Evolutionary conservation across 2,113 vertebrate genomes (phyloP), one percentile per base, ranked within the genome.

Genomic region (Seriola quinqueradiata): DNA sequence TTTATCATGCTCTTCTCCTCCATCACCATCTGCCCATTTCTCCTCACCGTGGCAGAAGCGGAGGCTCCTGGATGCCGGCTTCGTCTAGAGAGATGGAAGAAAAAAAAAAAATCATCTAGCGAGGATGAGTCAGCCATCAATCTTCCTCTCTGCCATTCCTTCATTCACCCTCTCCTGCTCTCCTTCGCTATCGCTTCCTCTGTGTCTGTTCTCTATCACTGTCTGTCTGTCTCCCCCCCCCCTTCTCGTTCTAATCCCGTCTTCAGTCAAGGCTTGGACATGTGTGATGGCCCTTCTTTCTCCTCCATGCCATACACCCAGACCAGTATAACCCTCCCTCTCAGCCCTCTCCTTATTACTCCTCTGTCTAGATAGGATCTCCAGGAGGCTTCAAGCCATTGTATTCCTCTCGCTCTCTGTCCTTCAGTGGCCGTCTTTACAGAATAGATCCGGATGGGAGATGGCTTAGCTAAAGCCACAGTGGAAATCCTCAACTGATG

Each of bases 91-190:
- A 72, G 67, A 85, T 74, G 70, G 4, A 21, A 34, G 28, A 74
- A 42, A 48, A 77, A 78, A 50, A 40, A 59, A 71, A 83, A 91
- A 90, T 91, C 76, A 87, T 77, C 42, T 69, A 80, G 73, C 80
- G 14, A 79, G 87, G 83, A 87, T 59, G 36, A 86, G 89, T 92
- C 92, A 87, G 91, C 86, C 84, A 94, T 94, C 92, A 93, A 92
- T 95, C 92, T 91, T 92, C 81, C 68, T 86, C 57, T 77, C 77
- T 28, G 61, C 82, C 80, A 36, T 83, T 72, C 60, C 73, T 70
- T 77, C 77, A 0, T 54, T 87, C 80, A 75, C 80, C 65, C 83
- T 79, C 79, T 75, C 58, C 73, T 84, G 57, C 84, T 82, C 71
- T 87, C 75, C 79, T 86, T 83, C 84, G 55, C 89, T 83, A 84